Percentiles rank a stretch among this genome's conserved stretches.
Evolutionary conservation across 2,888 invertebrate species (phyloP).

Genomic region (Erannis defoliaria): DNA sequence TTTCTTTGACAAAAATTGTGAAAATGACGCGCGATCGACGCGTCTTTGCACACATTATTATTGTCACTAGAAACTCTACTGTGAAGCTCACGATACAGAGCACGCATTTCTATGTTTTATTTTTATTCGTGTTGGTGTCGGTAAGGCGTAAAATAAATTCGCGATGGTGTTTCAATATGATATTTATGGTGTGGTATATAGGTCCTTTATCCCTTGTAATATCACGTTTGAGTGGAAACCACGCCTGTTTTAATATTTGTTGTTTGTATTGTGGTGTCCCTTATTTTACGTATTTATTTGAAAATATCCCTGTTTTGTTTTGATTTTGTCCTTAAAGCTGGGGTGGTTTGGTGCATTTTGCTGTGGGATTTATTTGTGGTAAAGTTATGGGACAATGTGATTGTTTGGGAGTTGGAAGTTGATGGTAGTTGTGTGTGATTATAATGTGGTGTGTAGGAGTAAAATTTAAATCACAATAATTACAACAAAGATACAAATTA

Average conservation of each 20-base stretch:
- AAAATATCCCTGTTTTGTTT: conserved; percentile 4
- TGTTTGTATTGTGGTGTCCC: conserved; percentile 38
- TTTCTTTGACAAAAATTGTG: too few relatives aligned
- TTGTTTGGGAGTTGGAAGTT: background rate
- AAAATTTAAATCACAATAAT: too few relatives aligned
- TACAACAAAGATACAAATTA: too few relatives aligned
- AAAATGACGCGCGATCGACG: background rate
- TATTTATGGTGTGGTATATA: conserved; percentile 14
- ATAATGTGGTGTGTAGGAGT: background rate
- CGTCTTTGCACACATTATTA: background rate
- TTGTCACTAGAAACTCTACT: background rate
- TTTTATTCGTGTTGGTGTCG: background rate
- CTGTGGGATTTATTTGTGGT: background rate
- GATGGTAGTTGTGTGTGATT: background rate
- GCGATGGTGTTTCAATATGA: background rate
- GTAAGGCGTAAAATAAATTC: background rate
- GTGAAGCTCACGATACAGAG: background rate
- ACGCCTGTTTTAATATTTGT: conserved; percentile 29
- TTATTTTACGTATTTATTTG: conserved; percentile 29
- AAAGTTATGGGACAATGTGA: background rate
- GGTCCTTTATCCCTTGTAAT: conserved; percentile 12
- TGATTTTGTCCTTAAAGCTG: background rate
- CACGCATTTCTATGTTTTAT: background rate
- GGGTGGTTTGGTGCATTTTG: conserved; percentile 12
- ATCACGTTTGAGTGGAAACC: conserved; percentile 12